Conservation (phyloP, 2,113 vertebrate species). For the Psophia crepitans region DNA sequence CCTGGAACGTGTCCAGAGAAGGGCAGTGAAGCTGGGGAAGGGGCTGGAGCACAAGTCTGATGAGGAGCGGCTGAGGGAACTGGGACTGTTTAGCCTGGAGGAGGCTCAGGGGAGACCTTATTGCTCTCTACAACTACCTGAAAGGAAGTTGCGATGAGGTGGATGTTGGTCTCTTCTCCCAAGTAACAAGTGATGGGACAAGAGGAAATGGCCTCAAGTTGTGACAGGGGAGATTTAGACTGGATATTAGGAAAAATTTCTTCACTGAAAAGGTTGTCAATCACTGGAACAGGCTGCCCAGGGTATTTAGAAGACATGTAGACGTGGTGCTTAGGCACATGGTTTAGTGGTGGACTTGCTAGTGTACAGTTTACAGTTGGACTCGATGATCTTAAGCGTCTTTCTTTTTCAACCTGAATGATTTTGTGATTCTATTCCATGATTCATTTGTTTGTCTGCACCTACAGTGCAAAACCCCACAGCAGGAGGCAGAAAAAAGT, state of each 20-base stretch:
- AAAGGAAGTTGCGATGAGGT: background rate
- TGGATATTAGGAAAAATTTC: background rate
- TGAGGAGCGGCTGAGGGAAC: background rate
- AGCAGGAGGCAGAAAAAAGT: background rate
- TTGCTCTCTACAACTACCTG: background rate
- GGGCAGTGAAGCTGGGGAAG: fast-evolving
- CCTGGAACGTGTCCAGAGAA: background rate
- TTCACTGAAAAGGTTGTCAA: background rate
- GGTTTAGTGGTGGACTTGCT: background rate
- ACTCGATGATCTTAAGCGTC: background rate
- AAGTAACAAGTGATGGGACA: background rate
- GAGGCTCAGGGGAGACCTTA: background rate
- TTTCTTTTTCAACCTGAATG: background rate
- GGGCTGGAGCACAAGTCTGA: background rate
- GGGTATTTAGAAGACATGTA: background rate
- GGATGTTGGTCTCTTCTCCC: fast-evolving
- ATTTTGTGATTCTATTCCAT: background rate
- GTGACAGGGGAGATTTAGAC: background rate
- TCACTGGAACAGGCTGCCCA: background rate
- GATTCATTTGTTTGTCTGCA: background rate
- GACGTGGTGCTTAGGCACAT: background rate
- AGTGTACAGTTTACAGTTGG: background rate
- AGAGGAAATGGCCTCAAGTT: background rate
- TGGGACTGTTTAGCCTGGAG: background rate
- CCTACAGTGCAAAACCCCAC: background rate